phyloP scores from a whole-genome alignment of 35 echinoderm and acorn worm genomes.

The Holothuria glaberrima region DNA sequence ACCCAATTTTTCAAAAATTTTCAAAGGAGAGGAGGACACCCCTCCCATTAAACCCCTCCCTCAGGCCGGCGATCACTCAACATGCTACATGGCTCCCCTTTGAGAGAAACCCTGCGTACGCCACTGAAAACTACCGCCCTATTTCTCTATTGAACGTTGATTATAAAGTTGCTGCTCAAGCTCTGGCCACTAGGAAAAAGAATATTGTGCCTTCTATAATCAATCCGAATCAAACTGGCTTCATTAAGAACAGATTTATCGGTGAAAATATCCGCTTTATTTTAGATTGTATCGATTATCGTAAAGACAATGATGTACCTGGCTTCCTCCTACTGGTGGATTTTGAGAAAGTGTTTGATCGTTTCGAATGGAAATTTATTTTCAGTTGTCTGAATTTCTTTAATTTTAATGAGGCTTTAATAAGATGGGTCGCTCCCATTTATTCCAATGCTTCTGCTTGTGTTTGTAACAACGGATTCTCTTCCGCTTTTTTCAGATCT shows the following conservation, averaged over 20 bases:
- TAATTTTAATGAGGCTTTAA: no score
- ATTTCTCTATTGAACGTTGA: conserved; percentile 54
- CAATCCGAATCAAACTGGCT: not conserved
- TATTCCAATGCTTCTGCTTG: conserved; percentile 40
- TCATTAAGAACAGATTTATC: conserved; percentile 45
- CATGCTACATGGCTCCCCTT: no score
- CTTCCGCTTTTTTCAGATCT: no score
- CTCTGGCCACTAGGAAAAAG: not conserved
- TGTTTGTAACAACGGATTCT: no score
- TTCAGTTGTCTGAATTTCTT: no score
- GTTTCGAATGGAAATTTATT: no score
- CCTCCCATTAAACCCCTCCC: no score
- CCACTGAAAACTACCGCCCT: conserved; percentile 42
- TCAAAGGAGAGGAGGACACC: no score
- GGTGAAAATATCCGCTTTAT: conserved; percentile 27
- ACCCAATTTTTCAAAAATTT: no score
- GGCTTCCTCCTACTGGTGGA: no score
- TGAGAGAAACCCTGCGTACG: not conserved
- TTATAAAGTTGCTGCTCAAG: conserved; percentile 21
- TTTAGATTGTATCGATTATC: conserved; percentile 20
- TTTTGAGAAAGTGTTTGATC: no score
- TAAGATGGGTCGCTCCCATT: not conserved
- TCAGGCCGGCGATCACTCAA: no score
- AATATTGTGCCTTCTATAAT: conserved; percentile 10
- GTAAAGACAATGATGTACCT: not conserved